Conservation (phyloP, 2,113 vertebrate genomes). For the Pterocles orientalis region DNA sequence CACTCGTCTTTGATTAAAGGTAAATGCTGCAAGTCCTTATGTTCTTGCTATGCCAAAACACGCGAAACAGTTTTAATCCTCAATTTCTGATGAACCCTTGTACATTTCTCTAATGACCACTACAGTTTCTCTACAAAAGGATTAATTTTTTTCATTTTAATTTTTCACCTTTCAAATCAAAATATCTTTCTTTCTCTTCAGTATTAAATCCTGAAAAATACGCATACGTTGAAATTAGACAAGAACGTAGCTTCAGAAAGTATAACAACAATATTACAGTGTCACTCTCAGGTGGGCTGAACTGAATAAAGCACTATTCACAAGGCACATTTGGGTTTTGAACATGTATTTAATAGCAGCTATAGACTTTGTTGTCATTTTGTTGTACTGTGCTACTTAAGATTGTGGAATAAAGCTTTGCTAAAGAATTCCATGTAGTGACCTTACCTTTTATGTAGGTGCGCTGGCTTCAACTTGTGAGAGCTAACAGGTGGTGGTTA, state of each 20-base stretch:
- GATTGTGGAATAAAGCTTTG: not conserved
- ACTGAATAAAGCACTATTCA: not conserved
- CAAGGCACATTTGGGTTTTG: not conserved
- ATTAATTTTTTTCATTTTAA: not conserved
- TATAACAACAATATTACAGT: not conserved
- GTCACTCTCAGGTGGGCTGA: not conserved
- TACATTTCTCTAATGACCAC: not conserved
- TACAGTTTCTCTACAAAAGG: not conserved
- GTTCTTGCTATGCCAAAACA: not conserved
- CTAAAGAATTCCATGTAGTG: not conserved
- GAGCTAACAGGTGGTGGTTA: slow-evolving; percentile 4
- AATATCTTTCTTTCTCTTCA: not conserved
- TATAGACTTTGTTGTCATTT: not conserved
- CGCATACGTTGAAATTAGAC: not conserved
- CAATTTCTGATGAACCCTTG: not conserved
- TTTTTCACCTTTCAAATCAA: not conserved
- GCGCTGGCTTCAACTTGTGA: not conserved
- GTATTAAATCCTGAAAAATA: not conserved
- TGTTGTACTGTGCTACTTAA: not conserved
- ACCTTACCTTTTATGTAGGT: not conserved
- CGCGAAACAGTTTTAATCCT: not conserved
- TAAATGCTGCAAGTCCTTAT: not conserved
- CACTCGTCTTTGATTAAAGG: not conserved
- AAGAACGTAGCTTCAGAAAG: not conserved
- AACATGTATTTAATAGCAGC: fast-evolving